Evolutionary conservation across 2,113 vertebrate genomes (phyloP).

Genomic region (Alexandromys fortis): DNA sequence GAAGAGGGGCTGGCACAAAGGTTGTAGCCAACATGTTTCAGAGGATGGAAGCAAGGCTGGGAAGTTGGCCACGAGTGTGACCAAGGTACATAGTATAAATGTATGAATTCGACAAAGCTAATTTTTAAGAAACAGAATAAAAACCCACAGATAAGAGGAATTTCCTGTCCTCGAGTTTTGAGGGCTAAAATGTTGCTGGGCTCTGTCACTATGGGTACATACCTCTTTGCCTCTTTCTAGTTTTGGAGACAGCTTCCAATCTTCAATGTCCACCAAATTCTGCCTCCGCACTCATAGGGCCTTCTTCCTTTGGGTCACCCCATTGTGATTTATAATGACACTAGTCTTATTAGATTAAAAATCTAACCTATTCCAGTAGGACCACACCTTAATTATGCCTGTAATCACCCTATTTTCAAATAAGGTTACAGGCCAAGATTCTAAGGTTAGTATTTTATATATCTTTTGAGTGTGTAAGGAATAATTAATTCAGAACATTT

Average conservation of each 20-base stretch:
- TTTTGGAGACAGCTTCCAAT: not conserved
- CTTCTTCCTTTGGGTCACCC: not conserved
- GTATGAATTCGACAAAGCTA: not conserved
- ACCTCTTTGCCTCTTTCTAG: not conserved
- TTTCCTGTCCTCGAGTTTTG: not conserved
- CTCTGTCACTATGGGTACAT: not conserved
- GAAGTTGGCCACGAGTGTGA: too few species aligned
- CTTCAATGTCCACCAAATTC: not conserved
- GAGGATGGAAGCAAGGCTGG: not conserved
- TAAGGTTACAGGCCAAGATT: not conserved
- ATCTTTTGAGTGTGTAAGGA: not conserved
- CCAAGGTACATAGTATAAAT: not conserved
- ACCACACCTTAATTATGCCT: not conserved
- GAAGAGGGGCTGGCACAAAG: not conserved
- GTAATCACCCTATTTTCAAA: not conserved
- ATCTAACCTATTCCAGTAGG: not conserved
- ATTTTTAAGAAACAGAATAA: not conserved
- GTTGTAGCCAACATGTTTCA: not conserved
- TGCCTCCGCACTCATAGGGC: not conserved
- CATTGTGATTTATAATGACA: not conserved
- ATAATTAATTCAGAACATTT: not conserved
- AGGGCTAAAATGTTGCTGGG: not conserved
- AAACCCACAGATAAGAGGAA: not conserved
- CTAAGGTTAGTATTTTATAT: not conserved
- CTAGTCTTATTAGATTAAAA: not conserved